These are phyloP conservation scores for Chydorus sphaericus DNA, from an alignment of 2,888 invertebrate genomes.

Conservation along the genomic window DNA sequence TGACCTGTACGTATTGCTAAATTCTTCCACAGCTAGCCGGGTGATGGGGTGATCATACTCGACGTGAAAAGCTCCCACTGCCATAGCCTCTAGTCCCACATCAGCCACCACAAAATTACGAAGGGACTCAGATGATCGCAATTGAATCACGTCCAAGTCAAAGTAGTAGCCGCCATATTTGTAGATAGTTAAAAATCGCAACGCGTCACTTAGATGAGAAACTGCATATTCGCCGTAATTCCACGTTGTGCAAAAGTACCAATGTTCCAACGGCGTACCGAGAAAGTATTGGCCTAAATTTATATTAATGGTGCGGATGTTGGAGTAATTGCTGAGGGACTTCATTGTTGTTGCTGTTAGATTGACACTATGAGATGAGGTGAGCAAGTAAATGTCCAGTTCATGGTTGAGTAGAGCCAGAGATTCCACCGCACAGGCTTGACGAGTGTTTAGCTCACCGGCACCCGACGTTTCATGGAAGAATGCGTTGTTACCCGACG, in stretches of 20 bases:
- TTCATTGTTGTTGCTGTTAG: not conserved
- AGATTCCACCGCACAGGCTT: constrained; percentile 53
- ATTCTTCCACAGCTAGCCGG: constrained; percentile 24
- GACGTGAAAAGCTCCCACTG: constrained; percentile 51
- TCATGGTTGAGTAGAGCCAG: constrained; percentile 45
- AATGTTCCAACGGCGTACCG: constrained; percentile 40
- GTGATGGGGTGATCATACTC: constrained; percentile 40
- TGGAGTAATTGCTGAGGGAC: constrained; percentile 28
- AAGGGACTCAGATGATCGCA: constrained; percentile 39
- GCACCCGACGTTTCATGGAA: constrained; percentile 45
- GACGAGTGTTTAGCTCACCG: constrained; percentile 29
- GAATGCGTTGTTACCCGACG: no score
- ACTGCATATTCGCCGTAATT: constrained; percentile 26
- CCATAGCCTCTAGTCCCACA: constrained; percentile 39
- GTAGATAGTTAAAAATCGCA: constrained; percentile 50
- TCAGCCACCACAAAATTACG: constrained; percentile 48
- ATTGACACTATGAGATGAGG: constrained; percentile 31
- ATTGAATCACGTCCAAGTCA: constrained; percentile 56
- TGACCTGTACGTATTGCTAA: constrained; percentile 16
- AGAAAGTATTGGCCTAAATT: constrained; percentile 36
- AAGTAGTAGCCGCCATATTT: constrained; percentile 63
- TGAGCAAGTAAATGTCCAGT: constrained; percentile 40
- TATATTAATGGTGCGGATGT: constrained; percentile 37
- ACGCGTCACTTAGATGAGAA: constrained; percentile 47
- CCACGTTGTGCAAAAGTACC: constrained; percentile 41